Percentiles rank a stretch among this genome's conserved stretches.
These are phyloP conservation scores for Ictalurus punctatus DNA, from an alignment of 2,113 vertebrate genomes.

Conservation along the genomic window DNA sequence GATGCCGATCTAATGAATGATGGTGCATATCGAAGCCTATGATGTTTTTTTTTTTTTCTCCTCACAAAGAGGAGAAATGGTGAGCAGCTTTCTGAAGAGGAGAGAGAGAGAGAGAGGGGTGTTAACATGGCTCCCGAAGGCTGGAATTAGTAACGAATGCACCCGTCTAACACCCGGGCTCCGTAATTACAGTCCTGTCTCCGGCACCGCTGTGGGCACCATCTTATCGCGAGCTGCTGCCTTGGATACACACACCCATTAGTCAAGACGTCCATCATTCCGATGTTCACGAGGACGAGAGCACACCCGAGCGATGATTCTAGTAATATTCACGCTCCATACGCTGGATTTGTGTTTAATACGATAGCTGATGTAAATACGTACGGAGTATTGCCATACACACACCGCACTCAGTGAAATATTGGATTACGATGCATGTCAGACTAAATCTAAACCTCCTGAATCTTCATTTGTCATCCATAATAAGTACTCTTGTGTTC, in stretches of 20 bases:
- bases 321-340: too few species aligned
- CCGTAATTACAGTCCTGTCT: constrained; percentile 58
- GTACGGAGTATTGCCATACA: not conserved
- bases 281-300: constrained; percentile 32
- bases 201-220: constrained; percentile 39
- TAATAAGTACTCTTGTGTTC: not conserved
- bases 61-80: constrained; percentile 8
- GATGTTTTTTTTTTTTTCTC: not conserved
- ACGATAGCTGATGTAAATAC: not conserved
- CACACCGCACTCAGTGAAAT: not conserved
- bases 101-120: constrained; percentile 24
- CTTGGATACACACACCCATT: constrained; percentile 51
- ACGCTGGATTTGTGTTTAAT: not conserved
- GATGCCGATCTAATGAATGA: not conserved
- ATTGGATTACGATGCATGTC: not conserved
- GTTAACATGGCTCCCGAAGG: constrained; percentile 52
- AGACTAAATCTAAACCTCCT: not conserved
- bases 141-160: constrained; percentile 57
- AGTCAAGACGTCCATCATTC: constrained; percentile 41
- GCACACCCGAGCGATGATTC: not conserved
- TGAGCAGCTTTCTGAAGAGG: constrained; percentile 45
- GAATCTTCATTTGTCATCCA: not conserved
- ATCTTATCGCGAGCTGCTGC: constrained; percentile 40
- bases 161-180: constrained; percentile 58
- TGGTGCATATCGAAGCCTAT: not conserved